Evolutionary conservation across 2,797 vertebrate species (phyloP).

Genomic region (Parauchenoglanis punctatus): DNA sequence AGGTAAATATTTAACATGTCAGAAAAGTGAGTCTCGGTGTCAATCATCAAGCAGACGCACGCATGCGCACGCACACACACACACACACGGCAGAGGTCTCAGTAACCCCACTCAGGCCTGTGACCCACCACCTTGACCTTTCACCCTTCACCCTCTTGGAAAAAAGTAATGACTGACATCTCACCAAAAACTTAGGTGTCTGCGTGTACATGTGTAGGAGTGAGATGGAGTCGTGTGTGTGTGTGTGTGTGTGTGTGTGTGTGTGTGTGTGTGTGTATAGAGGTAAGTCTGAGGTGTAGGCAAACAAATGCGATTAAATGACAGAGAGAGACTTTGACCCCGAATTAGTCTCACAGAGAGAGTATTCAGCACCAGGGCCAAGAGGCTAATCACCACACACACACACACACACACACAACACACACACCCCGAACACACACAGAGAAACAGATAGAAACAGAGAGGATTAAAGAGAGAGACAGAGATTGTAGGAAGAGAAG

Average conservation of each 20-base stretch:
- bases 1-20: constrained; percentile 19
- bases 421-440: not conserved
- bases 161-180: constrained; percentile 81
- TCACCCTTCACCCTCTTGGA: constrained; percentile 77
- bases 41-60: constrained; percentile 24
- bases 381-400: constrained; percentile 40
- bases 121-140: constrained; percentile 79
- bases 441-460: not conserved
- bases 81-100: constrained; percentile 59
- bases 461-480: not conserved
- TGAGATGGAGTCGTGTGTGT: constrained; percentile 75
- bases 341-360: constrained; percentile 61
- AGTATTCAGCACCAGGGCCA: constrained; percentile 56
- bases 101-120: constrained; percentile 77
- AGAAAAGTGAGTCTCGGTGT: not conserved
- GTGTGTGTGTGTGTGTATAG: constrained; percentile 19
- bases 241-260: constrained; percentile 59
- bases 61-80: constrained; percentile 51
- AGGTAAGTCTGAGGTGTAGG: constrained; percentile 59
- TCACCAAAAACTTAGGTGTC: constrained; percentile 40
- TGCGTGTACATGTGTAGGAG: constrained; percentile 67
- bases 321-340: constrained; percentile 59
- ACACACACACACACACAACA: not conserved
- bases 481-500: not conserved
- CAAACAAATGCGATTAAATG: constrained; percentile 65